Base-by-base conservation (phyloP, 2,888 invertebrate species). In the Heteromurus nitidus region DNA sequence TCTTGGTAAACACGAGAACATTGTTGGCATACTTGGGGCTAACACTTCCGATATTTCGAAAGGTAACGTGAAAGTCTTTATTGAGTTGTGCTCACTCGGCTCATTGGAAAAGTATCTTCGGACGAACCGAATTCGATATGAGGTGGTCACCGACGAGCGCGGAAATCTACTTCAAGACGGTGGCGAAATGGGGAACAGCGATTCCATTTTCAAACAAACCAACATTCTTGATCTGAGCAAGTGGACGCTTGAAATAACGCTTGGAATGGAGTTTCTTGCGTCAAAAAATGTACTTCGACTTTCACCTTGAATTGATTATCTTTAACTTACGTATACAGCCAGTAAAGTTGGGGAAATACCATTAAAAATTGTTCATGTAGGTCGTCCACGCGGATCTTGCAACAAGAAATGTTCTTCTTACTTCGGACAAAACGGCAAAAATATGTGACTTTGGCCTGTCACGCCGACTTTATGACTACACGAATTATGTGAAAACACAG, bases 1-100 rank as follows among this genome's bases (percentile, higher is more conserved):
- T 62, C 28, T 82, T 13, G 82, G 82, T 5, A 72, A 20, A 11
- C 77, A 82, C 44, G 64, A 69, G 18, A 79, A 82, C 18, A 62
- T 82, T 42, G 70, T 77, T 16, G 42, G 42, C 9, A 31, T 82
- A 13, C 60, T 79, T 2, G 82, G 82, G 26, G 77, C 82, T 9
- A 68, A 73, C 36, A 82, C 82, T 1, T 28, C 68, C 44, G 70
- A 82, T 22, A 68, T 82, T n/a, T 16, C 5, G 3, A 3, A 13
- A 22, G 55, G 55, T 47, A 3, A 47, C 3, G 7, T 47, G 9
- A n/a, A 13, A 9, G 47, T 47, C 3, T 9, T n/a, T 3, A 13
- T n/a, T n/a, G 47, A 55, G 9, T 16, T 26, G 11, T 55, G 55
- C 26, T 3, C n/a, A 3, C 3, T 5, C 7, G 55, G 55, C 3